Conservation (phyloP, 2,888 invertebrate species). For the Drosophila multiciliata region DNA sequence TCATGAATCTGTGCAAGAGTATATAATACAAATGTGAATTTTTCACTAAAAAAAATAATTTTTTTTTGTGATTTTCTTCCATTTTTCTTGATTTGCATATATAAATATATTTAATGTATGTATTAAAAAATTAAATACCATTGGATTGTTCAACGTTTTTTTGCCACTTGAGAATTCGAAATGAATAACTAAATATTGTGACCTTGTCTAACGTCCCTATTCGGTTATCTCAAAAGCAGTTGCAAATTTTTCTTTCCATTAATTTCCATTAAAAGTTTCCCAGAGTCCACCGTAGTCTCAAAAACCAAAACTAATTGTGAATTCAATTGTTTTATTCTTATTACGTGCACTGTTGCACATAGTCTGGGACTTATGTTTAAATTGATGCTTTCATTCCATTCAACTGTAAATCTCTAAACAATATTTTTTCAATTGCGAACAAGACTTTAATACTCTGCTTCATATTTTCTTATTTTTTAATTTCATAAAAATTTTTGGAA, state of each 20-base stretch:
- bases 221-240: not conserved
- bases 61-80: not conserved
- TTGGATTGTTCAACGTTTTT: conserved; percentile 1
- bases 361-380: not conserved
- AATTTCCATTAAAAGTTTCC: not conserved
- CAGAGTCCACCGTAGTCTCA: not conserved
- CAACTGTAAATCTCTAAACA: not conserved
- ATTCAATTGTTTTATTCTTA: conserved; percentile 6
- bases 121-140: not conserved
- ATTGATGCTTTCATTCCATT: not conserved
- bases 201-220: conserved; percentile 11
- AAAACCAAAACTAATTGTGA: conserved; percentile 11
- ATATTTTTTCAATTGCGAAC: not conserved
- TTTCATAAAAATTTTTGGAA: not conserved
- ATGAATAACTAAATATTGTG: not conserved
- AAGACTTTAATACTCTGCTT: not conserved
- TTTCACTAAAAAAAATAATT: not conserved
- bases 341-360: not conserved
- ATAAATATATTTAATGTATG: not conserved
- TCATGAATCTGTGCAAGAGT: not conserved
- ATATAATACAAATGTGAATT: not conserved
- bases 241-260: not conserved
- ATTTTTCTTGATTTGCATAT: not conserved
- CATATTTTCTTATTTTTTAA: not conserved
- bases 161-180: conserved; percentile 11